Evolutionary conservation across 2,888 invertebrate genomes (phyloP).

Genomic region (Zaprionus bogoriensis): DNA sequence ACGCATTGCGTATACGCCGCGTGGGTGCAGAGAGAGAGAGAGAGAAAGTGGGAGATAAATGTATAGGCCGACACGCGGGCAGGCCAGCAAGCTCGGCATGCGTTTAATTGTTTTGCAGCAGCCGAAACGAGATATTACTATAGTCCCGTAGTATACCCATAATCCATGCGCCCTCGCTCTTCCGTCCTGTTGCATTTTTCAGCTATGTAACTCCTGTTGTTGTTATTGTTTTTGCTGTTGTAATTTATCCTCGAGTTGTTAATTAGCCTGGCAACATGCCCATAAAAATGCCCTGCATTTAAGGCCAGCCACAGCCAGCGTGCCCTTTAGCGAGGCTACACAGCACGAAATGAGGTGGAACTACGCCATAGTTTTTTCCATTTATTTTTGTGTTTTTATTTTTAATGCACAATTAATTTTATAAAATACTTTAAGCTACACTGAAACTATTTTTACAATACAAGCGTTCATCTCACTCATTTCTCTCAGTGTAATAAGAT

Average conservation of each 20-base stretch:
- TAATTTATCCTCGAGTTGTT: constrained; percentile 66
- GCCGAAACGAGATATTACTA: constrained; percentile 6
- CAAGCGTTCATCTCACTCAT: not conserved
- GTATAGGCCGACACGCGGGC: not conserved
- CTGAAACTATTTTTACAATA: no score
- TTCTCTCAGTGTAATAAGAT: constrained; percentile 27
- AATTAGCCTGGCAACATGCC: constrained; percentile 54
- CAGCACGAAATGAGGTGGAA: not conserved
- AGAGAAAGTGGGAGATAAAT: not conserved
- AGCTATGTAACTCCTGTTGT: no score
- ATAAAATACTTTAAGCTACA: no score
- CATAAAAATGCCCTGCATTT: constrained; percentile 22
- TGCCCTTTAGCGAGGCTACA: not conserved
- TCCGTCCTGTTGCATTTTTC: constrained; percentile 46
- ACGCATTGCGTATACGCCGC: constrained; percentile 59
- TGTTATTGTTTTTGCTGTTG: no score
- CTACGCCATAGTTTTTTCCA: no score
- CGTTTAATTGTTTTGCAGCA: constrained; percentile 63
- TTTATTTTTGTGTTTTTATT: no score
- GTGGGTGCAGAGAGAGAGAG: not conserved
- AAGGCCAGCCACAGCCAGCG: no score
- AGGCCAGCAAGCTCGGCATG: constrained; percentile 32
- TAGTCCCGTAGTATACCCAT: not conserved
- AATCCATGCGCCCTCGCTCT: no score
- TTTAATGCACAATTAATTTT: no score